Evolutionary conservation across 2,888 invertebrate species (phyloP).

Genomic region (Ceramica pisi): DNA sequence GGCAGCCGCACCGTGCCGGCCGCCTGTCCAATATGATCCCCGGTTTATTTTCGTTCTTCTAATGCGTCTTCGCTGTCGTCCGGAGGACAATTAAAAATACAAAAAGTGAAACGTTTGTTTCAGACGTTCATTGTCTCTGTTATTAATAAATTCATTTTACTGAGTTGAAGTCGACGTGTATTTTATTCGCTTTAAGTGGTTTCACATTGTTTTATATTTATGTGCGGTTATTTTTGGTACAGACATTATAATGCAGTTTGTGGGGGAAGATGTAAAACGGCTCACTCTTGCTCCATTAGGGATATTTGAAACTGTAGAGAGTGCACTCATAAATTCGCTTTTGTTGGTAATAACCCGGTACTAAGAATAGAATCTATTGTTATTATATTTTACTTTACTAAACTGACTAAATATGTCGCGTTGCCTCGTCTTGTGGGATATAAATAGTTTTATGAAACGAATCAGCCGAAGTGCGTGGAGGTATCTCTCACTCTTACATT

Average conservation of each 20-base stretch:
- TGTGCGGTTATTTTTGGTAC: constrained; percentile 90
- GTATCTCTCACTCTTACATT: constrained; percentile 19
- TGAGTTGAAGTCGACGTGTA: constrained; percentile 90
- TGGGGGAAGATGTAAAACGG: constrained; percentile 90
- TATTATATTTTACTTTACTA: constrained; percentile 70
- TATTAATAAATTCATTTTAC: constrained; percentile 91
- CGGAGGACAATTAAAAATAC: constrained; percentile 91
- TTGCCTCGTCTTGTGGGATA: constrained; percentile 27
- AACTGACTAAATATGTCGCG: constrained; percentile 48
- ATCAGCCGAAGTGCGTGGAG: constrained; percentile 20
- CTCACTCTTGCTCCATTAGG: constrained; percentile 90
- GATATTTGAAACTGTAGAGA: constrained; percentile 89
- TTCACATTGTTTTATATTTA: constrained; percentile 91
- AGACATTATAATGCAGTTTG: constrained; percentile 90
- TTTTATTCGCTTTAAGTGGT: constrained; percentile 91
- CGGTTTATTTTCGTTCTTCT: constrained; percentile 89
- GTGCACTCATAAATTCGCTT: constrained; percentile 90
- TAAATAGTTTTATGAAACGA: constrained; percentile 40
- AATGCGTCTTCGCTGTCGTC: constrained; percentile 89
- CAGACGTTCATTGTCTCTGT: constrained; percentile 91
- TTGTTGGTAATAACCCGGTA: constrained; percentile 86
- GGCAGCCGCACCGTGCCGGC: constrained; percentile 60
- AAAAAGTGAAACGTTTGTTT: constrained; percentile 90
- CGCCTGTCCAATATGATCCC: constrained; percentile 88
- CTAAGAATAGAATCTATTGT: constrained; percentile 84